Percentiles rank a stretch among this genome's conserved stretches.
Evolutionary conservation across 2,888 invertebrate genomes (phyloP).

Genomic region (Polydrusus pterygomalis): DNA sequence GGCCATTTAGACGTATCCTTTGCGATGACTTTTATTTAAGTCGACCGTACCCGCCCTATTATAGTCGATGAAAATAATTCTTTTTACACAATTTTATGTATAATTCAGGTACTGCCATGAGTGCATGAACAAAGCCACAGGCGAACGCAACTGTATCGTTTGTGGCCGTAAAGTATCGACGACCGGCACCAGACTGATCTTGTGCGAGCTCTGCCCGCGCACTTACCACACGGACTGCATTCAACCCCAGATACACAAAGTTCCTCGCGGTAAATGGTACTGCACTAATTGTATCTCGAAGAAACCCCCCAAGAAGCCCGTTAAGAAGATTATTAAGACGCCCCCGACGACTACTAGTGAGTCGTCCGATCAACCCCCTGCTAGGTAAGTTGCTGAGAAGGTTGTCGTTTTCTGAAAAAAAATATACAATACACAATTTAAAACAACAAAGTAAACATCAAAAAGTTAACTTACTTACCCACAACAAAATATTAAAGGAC

Average conservation of each 20-base stretch:
- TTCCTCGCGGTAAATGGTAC: conserved; percentile 76
- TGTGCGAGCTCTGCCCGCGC: conserved; percentile 92
- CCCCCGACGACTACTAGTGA: conserved; percentile 73
- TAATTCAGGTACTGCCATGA: conserved; percentile 91
- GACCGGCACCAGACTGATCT: conserved; percentile 78
- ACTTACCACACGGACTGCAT: conserved; percentile 96
- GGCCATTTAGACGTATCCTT: too few species aligned
- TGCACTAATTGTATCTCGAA: conserved; percentile 91
- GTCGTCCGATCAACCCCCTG: conserved; percentile 74
- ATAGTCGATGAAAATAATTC: background rate
- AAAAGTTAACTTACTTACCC: too few species aligned
- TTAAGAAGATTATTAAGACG: conserved; percentile 73
- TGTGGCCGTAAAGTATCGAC: conserved; percentile 84
- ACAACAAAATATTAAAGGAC: too few species aligned
- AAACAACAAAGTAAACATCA: too few species aligned
- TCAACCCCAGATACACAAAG: conserved; percentile 88
- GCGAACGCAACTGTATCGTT: conserved; percentile 94
- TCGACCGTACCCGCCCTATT: too few species aligned
- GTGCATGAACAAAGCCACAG: conserved; percentile 94
- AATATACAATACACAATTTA: too few species aligned
- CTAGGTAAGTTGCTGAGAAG: conserved; percentile 72
- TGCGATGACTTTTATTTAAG: too few species aligned
- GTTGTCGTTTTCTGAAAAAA: too few species aligned
- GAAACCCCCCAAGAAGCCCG: conserved; percentile 79
- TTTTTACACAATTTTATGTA: background rate